Evolutionary conservation across 2,888 invertebrate species (phyloP), one percentile per base, ranked within the genome.

Genomic region (Lumbricus terrestris): DNA sequence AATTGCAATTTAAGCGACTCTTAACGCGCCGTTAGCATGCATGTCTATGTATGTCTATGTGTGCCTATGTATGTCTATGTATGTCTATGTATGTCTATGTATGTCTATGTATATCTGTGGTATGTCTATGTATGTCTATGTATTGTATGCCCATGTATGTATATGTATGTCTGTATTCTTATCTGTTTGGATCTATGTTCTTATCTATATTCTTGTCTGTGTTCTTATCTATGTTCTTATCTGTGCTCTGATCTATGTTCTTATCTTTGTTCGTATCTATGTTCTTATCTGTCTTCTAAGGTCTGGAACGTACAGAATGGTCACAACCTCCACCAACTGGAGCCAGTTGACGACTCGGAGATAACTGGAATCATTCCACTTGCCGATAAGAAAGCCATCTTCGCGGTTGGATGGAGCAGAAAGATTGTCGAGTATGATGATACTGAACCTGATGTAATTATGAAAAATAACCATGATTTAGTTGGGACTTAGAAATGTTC

Each of bases 281-380:
- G 29, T 29, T 42, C 88, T 88, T 89, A 6, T 47, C 69, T 69
- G 1, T 90, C 23, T 35, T 90, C 90, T 18, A 85, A 95, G 95
- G 94, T 94, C 34, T 95, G 95, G 95, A 95, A 94, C 92, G 93
- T 94, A 91, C 95, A 95, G 91, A 95, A 94, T 92, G 95, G 95
- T 15, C 95, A 95, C 91, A 94, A 94, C 90, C 92, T 95, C 34
- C 94, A 95, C 91, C 93, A 94, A 89, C 92, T 95, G 90, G 94
- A 94, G 90, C 92, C 94, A 15, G 93, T 93, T 34, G 93, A 92
- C 0, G 95, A 95, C 90, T 93, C 94, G 2, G 95, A 95, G 91
- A 93, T 95, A 34, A 95, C 95, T 0, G 95, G 95, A 33, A 93
- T 95, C 42, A 91, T 94, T 88, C 93, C 94, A 0, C 91, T 95